These are phyloP conservation scores for Hirudo medicinalis DNA, from an alignment of 1,140 invertebrate species.

Conservation along the genomic window DNA sequence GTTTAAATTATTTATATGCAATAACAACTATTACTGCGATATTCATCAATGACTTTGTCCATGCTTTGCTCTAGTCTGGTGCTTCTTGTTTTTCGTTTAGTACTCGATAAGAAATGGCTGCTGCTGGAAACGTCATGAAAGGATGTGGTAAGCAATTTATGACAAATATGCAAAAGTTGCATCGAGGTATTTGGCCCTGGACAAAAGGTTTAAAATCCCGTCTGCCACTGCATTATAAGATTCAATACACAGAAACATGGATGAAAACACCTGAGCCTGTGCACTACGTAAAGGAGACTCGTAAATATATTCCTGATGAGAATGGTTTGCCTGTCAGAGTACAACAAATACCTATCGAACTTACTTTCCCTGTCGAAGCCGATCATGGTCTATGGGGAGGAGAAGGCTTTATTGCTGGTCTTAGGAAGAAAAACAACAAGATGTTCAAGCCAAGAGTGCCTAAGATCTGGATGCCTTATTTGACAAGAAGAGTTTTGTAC, in stretches of 20 bases:
- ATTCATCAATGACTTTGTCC: too few species aligned
- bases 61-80: too few species aligned
- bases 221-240: constrained; percentile 70
- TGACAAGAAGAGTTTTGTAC: constrained; percentile 68
- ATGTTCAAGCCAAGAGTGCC: constrained; percentile 39
- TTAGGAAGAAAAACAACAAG: constrained; percentile 50
- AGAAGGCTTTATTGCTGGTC: constrained; percentile 83
- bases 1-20: neutral
- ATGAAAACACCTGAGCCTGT: constrained; percentile 58
- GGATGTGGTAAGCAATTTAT: neutral
- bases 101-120: too few species aligned
- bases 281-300: constrained; percentile 64
- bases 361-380: constrained; percentile 63
- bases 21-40: neutral
- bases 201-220: constrained; percentile 23
- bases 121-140: too few species aligned
- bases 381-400: constrained; percentile 86
- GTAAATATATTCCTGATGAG: constrained; percentile 58
- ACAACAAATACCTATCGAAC: constrained; percentile 47
- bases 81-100: too few species aligned
- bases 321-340: constrained; percentile 52
- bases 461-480: constrained; percentile 69
- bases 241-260: constrained; percentile 76
- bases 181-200: constrained; percentile 24
- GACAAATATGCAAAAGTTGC: constrained; percentile 20